Evolutionary conservation across 2,113 vertebrate species (phyloP), one percentile per base, ranked within the genome.

Genomic region (Gobius niger): DNA sequence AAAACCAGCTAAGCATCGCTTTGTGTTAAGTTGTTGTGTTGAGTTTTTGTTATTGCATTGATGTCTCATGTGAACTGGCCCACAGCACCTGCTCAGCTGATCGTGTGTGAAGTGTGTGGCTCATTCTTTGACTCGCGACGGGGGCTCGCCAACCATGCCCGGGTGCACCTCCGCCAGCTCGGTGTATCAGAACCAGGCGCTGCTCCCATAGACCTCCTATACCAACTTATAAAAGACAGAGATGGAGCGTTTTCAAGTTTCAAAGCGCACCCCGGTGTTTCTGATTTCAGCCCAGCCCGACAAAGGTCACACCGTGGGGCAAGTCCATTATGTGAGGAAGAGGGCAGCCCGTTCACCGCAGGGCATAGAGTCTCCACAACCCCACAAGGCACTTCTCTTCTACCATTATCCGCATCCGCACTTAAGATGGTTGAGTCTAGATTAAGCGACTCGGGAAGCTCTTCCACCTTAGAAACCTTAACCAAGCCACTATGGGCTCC

Each of bases 171-270:
- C 4, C 92, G 95, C 2, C 95, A 96, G 82, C 93, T 98, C 0
- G 96, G 96, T 1, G 95, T 97, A 72, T 96, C 95, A 0, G 95
- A 98, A 72, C 96, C 92, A 89, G 96, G 95, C 4, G 94, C 95
- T 0, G 95, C 95, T 34, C 96, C 96, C 68, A 96, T 98, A 56
- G 93, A 94, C 73, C 87, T 98, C 42, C 93, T 98, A 67, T 96
- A 95, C 49, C 92, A 95, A 85, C 92, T 98, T 6, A 89, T 96
- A 74, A 91, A 91, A 68, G 94, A 96, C 62, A 93, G 93, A 67
- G 90, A 94, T 0, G 86, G 83, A 19, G 66, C 71, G 13, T 75
- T 86, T 4, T 76, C 83, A 4, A 64, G 76, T 13, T 44, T 82
- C 15, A 81, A 81, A 67, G 49, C 74, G 9, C 70, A 69, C 10